Conservation (phyloP, 2,113 vertebrate genomes). For the Nannobrachium achirus region DNA sequence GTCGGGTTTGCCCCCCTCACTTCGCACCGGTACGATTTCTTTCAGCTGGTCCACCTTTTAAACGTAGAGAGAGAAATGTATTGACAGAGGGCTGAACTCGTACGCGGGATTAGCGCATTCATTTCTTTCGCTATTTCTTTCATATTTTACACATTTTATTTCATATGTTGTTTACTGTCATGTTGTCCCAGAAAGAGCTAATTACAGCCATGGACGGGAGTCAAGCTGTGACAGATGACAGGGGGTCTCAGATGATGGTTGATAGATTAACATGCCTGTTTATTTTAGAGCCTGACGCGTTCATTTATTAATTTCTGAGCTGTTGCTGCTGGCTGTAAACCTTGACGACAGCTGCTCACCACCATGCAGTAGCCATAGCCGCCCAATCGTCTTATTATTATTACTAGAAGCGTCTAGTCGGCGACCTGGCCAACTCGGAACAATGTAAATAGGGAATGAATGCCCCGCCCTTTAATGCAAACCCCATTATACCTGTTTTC, state of each 20-base stretch:
- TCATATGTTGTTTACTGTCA: constrained; percentile 66
- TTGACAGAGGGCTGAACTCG: constrained; percentile 28
- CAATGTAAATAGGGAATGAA: too few species aligned
- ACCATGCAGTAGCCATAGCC: not conserved
- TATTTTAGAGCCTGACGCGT: constrained; percentile 65
- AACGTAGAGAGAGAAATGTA: not conserved
- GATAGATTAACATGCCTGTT: constrained; percentile 73
- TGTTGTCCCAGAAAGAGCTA: constrained; percentile 72
- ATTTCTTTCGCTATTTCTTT: constrained; percentile 25
- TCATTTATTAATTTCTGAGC: constrained; percentile 71
- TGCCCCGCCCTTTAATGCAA: too few species aligned
- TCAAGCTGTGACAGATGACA: constrained; percentile 55
- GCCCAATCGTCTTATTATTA: too few species aligned
- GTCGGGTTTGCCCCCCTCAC: too few species aligned
- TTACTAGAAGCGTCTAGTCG: too few species aligned
- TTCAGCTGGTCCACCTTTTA: too few species aligned
- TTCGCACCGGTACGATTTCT: too few species aligned
- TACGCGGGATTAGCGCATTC: too few species aligned
- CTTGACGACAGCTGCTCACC: constrained; percentile 49
- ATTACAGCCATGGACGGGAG: constrained; percentile 67
- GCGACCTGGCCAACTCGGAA: too few species aligned
- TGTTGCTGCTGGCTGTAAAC: constrained; percentile 43
- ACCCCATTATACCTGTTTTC: too few species aligned
- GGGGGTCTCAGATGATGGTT: constrained; percentile 69
- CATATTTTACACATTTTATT: constrained; percentile 52